Conservation (phyloP, 2,797 vertebrate genomes). For the Luscinia megarhynchos region DNA sequence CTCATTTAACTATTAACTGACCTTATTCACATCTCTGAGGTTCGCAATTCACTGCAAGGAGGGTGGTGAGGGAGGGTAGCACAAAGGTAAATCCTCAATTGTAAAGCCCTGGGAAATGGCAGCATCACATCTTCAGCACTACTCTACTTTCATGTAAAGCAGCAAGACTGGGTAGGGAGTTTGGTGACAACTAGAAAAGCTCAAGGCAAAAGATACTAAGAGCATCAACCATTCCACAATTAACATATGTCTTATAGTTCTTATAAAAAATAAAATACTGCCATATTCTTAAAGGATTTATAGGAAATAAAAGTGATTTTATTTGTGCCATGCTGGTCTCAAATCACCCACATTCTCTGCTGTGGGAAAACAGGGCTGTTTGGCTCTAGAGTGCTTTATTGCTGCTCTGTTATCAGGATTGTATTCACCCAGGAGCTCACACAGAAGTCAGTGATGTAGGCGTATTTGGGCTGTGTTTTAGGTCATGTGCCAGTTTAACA, state of each 20-base stretch:
- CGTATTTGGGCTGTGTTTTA: constrained; percentile 20
- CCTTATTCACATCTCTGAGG: constrained; percentile 53
- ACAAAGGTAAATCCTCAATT: constrained; percentile 24
- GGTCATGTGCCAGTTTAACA: constrained; percentile 12
- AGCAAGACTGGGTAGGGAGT: neutral
- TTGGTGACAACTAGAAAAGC: neutral
- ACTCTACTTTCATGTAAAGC: constrained; percentile 14
- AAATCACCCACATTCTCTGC: constrained; percentile 58
- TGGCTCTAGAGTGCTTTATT: neutral
- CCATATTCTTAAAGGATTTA: constrained; percentile 30
- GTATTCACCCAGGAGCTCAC: constrained; percentile 13
- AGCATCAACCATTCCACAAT: neutral
- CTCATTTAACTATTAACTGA: constrained; percentile 69
- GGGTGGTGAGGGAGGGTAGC: neutral
- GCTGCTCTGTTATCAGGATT: constrained; percentile 47
- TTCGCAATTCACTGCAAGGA: constrained; percentile 52
- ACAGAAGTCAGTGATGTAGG: neutral
- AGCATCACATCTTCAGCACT: constrained; percentile 51
- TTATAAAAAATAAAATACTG: neutral
- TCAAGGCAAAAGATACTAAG: neutral
- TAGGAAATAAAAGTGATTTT: constrained; percentile 62
- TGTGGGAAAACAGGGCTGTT: neutral
- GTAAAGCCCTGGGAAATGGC: constrained; percentile 52
- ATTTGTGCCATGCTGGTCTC: constrained; percentile 42
- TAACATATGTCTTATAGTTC: neutral